Percentiles rank a stretch among this genome's conserved stretches.
These are phyloP conservation scores for Araneus ventricosus DNA, from an alignment of 1,140 invertebrate species.

Conservation along the genomic window DNA sequence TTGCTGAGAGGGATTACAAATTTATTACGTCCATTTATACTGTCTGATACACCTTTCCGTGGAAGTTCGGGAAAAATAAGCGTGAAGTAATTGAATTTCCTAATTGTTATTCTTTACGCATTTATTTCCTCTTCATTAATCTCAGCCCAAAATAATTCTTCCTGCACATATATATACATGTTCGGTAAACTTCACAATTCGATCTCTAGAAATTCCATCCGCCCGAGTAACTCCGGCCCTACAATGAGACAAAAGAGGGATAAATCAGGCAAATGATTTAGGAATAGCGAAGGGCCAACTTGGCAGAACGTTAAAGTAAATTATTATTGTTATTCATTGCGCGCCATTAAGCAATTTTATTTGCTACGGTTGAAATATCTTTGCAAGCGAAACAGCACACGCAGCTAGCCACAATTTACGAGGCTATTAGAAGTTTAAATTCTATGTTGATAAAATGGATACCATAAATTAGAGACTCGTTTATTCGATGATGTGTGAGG, in stretches of 20 bases:
- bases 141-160: background rate
- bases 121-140: conserved; percentile 24
- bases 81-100: background rate
- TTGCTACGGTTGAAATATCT: conserved; percentile 40
- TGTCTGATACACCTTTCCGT: background rate
- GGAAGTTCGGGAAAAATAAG: background rate
- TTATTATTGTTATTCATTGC: conserved; percentile 73
- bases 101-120: background rate
- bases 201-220: background rate
- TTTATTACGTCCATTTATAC: background rate
- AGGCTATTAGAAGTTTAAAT: conserved; percentile 61
- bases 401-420: conserved; percentile 51
- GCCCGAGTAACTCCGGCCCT: background rate
- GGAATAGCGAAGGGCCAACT: background rate
- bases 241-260: conserved; percentile 15
- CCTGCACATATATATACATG: background rate
- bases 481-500: conserved; percentile 44
- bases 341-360: conserved; percentile 69
- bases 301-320: conserved; percentile 63
- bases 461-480: conserved; percentile 53
- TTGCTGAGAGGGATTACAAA: no score
- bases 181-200: background rate
- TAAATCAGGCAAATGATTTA: conserved; percentile 69
- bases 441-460: conserved; percentile 59
- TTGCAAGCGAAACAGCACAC: background rate